These are phyloP conservation scores for Tachysurus vachellii DNA, from an alignment of 2,113 vertebrate genomes.

Conservation along the genomic window DNA sequence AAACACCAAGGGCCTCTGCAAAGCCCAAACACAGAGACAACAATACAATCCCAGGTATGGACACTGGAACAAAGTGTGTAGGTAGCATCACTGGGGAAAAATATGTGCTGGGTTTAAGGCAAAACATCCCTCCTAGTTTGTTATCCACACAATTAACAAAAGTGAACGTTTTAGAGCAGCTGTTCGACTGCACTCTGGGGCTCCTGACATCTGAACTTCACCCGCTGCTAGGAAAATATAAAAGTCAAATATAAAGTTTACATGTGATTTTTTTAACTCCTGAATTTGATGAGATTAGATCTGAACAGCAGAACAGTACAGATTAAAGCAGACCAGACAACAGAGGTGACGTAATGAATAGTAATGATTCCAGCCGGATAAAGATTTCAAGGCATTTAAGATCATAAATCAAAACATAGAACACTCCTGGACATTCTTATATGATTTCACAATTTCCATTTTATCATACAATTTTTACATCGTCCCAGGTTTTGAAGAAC, in stretches of 20 bases:
- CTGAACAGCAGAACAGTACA: slow-evolving; percentile 10
- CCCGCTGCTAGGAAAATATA: slow-evolving; percentile 9
- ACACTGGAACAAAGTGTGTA: slow-evolving; percentile 51
- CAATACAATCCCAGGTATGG: not conserved
- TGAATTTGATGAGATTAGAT: slow-evolving; percentile 33
- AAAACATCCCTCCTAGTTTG: slow-evolving; percentile 26
- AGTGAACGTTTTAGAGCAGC: slow-evolving; percentile 9
- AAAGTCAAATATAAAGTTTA: not conserved
- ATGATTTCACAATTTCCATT: not conserved
- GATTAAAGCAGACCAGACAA: slow-evolving; percentile 35
- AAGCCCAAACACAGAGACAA: slow-evolving; percentile 28
- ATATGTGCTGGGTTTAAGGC: slow-evolving; percentile 70
- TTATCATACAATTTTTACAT: not conserved
- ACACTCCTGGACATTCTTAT: not conserved
- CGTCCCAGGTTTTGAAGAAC: not conserved
- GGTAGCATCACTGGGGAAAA: slow-evolving; percentile 72
- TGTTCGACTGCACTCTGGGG: slow-evolving; percentile 12
- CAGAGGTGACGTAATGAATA: slow-evolving; percentile 39
- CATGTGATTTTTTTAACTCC: not conserved
- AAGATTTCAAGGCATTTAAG: slow-evolving; percentile 29
- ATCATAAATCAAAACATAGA: not conserved
- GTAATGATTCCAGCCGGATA: slow-evolving; percentile 25
- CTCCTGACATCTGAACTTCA: slow-evolving; percentile 12
- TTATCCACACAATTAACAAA: slow-evolving; percentile 36
- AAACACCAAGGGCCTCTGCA: slow-evolving; percentile 29